phyloP scores from a whole-genome alignment of 2,888 invertebrate genomes.

The Nomada flava region DNA sequence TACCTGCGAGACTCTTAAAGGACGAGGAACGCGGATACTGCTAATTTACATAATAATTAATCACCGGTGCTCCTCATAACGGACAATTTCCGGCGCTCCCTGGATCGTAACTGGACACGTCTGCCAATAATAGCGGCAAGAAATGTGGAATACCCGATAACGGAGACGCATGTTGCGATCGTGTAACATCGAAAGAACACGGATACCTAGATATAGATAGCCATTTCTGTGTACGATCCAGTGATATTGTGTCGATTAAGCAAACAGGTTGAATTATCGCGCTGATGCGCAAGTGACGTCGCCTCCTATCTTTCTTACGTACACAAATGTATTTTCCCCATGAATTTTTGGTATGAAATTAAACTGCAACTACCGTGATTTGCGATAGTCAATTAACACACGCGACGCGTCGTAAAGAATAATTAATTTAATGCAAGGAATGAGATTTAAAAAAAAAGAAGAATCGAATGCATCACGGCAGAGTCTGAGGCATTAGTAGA shows the following conservation, averaged over 20 bases:
- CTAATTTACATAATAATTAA: slow-evolving; percentile 81
- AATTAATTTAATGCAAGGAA: too few species aligned
- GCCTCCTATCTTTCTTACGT: too few species aligned
- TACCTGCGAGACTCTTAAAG: slow-evolving; percentile 52
- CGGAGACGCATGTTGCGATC: not conserved
- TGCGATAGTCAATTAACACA: too few species aligned
- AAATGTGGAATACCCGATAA: slow-evolving; percentile 17
- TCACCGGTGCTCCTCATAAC: slow-evolving; percentile 77
- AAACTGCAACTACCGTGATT: too few species aligned
- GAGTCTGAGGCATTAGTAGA: too few species aligned
- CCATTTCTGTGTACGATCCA: not conserved
- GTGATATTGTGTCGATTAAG: not conserved
- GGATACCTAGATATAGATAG: not conserved
- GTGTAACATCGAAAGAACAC: not conserved
- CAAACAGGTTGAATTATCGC: not conserved
- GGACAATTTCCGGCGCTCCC: slow-evolving; percentile 78
- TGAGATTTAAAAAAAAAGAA: too few species aligned
- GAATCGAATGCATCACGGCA: too few species aligned
- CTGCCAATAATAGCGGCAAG: slow-evolving; percentile 56
- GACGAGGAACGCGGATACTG: slow-evolving; percentile 66
- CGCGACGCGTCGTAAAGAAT: too few species aligned
- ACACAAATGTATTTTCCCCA: too few species aligned
- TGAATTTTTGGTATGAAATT: too few species aligned
- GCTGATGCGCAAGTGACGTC: not conserved
- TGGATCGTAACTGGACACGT: slow-evolving; percentile 53